Evolutionary conservation across 2,888 invertebrate species (phyloP).

Genomic region (Priocnemis perturbator): DNA sequence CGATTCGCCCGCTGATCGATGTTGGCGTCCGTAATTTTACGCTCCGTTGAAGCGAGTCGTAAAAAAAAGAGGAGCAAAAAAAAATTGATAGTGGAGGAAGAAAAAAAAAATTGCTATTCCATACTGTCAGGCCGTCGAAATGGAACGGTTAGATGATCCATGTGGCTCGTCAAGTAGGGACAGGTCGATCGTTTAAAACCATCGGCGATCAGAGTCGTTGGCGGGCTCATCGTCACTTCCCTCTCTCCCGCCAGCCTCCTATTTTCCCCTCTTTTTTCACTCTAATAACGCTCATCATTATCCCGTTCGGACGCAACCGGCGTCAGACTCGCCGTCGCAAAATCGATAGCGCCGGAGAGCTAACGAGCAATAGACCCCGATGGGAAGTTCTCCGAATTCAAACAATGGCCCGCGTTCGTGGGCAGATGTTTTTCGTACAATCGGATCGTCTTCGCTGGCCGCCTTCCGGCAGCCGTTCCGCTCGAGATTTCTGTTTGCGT

Average conservation of each 20-base stretch:
- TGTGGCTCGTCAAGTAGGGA: not conserved
- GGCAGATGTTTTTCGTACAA: conserved; percentile 1
- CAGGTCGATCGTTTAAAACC: conserved; percentile 3
- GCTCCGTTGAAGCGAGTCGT: conserved; percentile 13
- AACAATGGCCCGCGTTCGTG: not conserved
- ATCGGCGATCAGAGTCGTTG: conserved; percentile 1
- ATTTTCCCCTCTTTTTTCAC: too few species aligned
- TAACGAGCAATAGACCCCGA: conserved; percentile 4
- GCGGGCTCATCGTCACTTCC: too few species aligned
- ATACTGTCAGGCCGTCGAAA: not conserved
- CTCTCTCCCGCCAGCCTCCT: too few species aligned
- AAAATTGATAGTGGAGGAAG: conserved; percentile 2
- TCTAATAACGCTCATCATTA: too few species aligned
- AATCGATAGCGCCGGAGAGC: not conserved
- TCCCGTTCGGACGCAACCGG: too few species aligned
- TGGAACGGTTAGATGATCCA: conserved; percentile 4
- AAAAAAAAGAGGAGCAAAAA: not conserved
- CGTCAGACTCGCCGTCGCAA: not conserved
- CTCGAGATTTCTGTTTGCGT: conserved; percentile 32
- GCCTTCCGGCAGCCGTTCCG: conserved; percentile 7
- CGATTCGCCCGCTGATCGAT: too few species aligned
- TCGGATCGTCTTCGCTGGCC: not conserved
- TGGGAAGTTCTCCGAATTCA: not conserved
- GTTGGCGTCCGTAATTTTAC: conserved; percentile 16
- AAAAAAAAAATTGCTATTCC: not conserved